A percentile compares a stretch with the other conserved stretches of the same genome.
Evolutionary conservation across 2,888 invertebrate genomes (phyloP).

Genomic region (Drosophila paucipuncta): DNA sequence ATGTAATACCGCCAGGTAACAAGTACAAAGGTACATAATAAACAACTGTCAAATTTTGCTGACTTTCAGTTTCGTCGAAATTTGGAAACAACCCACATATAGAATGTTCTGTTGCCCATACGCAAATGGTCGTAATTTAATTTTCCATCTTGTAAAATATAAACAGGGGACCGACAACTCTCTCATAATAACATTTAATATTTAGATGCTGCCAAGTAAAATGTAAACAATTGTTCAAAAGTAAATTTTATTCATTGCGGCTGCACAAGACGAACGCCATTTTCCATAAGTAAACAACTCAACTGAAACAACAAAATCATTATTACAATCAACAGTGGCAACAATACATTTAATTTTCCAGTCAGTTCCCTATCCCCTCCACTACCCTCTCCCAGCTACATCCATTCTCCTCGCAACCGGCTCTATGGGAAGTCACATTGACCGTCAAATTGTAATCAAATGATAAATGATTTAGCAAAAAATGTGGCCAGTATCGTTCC

Average conservation of each 20-base stretch:
- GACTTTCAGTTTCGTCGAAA: neutral
- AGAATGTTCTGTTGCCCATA: slow-evolving; percentile 28
- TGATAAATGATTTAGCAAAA: slow-evolving; percentile 69
- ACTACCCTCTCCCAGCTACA: neutral
- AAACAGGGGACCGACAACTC: slow-evolving; percentile 57
- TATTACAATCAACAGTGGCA: slow-evolving; percentile 56
- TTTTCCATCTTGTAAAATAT: slow-evolving; percentile 66
- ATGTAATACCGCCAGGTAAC: neutral
- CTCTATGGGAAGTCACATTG: slow-evolving; percentile 58
- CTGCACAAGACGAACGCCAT: slow-evolving; percentile 16
- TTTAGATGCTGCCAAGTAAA: slow-evolving; percentile 56
- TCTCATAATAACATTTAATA: slow-evolving; percentile 61
- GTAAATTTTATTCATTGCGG: slow-evolving; percentile 62
- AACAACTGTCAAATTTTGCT: slow-evolving; percentile 2
- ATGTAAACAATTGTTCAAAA: slow-evolving; percentile 68
- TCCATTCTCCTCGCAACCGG: slow-evolving; percentile 3
- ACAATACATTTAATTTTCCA: slow-evolving; percentile 60
- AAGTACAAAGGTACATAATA: neutral
- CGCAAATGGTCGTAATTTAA: slow-evolving; percentile 56
- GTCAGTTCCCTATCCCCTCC: neutral
- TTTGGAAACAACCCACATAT: slow-evolving; percentile 1
- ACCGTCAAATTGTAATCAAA: slow-evolving; percentile 79
- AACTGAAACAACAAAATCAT: slow-evolving; percentile 61
- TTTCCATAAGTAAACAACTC: slow-evolving; percentile 51
- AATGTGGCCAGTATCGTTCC: slow-evolving; percentile 20